These are phyloP conservation scores for Podarcis muralis DNA, from an alignment of 2,113 vertebrate species.

Conservation along the genomic window DNA sequence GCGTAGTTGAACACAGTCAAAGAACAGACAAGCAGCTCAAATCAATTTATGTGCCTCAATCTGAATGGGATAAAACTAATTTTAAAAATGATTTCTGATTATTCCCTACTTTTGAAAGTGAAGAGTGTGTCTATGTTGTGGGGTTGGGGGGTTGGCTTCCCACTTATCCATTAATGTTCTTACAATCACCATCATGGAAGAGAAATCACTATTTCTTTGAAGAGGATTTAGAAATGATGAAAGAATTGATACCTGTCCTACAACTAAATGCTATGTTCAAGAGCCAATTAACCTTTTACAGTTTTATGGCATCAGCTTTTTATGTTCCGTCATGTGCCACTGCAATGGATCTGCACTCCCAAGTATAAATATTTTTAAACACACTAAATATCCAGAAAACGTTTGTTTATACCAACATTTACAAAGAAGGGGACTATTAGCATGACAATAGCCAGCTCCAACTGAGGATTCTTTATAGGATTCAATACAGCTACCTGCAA, in stretches of 20 bases:
- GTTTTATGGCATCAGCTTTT: neutral
- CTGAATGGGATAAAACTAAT: neutral
- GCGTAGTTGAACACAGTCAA: neutral
- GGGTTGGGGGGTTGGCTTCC: neutral
- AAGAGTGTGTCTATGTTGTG: neutral
- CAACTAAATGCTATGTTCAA: neutral
- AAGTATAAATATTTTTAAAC: constrained; percentile 6
- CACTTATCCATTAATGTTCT: neutral
- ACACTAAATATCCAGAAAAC: constrained; percentile 9
- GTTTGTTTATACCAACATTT: constrained; percentile 84
- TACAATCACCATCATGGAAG: neutral
- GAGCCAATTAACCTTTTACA: neutral
- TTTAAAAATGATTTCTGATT: neutral
- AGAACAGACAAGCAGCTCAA: neutral
- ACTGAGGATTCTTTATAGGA: constrained; percentile 88
- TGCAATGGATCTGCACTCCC: neutral
- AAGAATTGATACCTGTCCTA: too few species aligned
- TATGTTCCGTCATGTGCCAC: neutral
- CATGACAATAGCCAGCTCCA: constrained; percentile 98
- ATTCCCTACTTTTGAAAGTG: neutral
- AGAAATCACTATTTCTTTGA: neutral
- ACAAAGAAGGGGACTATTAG: constrained; percentile 97
- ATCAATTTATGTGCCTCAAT: neutral
- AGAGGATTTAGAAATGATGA: neutral
- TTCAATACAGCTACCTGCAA: constrained; percentile 90